These are phyloP conservation scores for Synaphobranchus kaupii DNA, from an alignment of 2,797 vertebrate genomes.

Conservation along the genomic window DNA sequence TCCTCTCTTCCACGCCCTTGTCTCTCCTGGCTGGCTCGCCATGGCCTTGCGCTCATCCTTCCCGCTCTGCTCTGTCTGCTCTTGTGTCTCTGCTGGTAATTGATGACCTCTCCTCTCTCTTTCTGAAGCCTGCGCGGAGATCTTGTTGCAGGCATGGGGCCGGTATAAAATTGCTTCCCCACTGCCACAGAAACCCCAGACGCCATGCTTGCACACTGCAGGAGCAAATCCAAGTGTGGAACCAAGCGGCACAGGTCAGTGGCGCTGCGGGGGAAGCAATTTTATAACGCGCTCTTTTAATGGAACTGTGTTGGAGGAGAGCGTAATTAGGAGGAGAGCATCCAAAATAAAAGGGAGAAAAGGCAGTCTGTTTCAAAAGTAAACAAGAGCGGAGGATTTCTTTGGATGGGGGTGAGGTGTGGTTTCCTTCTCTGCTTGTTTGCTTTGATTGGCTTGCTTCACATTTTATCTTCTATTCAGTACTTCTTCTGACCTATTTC, in stretches of 20 bases:
- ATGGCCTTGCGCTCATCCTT: neutral
- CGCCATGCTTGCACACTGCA: constrained; percentile 82
- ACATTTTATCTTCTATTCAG: constrained; percentile 5
- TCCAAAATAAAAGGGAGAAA: neutral
- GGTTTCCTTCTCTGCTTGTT: constrained; percentile 13
- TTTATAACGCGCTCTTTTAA: constrained; percentile 61
- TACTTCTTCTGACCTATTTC: constrained; percentile 14
- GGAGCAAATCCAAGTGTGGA: constrained; percentile 82
- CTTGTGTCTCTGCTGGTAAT: constrained; percentile 34
- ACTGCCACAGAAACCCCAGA: constrained; percentile 68
- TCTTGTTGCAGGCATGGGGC: constrained; percentile 75
- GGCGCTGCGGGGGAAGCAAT: constrained; percentile 79
- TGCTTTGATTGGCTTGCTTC: neutral
- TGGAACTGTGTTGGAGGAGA: constrained; percentile 41
- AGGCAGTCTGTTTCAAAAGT: neutral
- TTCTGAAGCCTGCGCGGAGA: constrained; percentile 79
- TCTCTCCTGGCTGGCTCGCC: constrained; percentile 8
- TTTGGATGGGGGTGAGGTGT: neutral
- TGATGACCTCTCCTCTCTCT: constrained; percentile 46
- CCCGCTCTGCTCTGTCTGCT: constrained; percentile 16
- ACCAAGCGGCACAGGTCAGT: constrained; percentile 83
- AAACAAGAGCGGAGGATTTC: neutral
- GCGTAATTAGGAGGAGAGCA: constrained; percentile 41
- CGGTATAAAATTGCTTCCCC: constrained; percentile 80
- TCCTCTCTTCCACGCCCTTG: neutral